A percentile compares a stretch with the other conserved stretches of the same genome.
Conservation (phyloP, 2,113 vertebrate species). For the Macaca nemestrina region DNA sequence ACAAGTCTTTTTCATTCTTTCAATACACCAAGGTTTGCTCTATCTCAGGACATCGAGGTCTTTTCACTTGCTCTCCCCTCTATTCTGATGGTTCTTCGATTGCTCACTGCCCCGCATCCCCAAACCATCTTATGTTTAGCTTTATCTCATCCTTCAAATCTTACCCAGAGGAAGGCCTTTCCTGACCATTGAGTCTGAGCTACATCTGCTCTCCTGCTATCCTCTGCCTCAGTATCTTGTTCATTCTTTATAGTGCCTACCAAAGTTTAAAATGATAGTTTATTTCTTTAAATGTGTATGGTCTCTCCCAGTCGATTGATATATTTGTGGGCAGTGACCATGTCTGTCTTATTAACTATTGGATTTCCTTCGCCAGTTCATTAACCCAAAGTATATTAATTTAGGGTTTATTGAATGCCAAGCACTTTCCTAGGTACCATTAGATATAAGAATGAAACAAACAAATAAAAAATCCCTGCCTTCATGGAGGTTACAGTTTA, state of each 20-base stretch:
- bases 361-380: background rate
- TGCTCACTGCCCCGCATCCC: rapidly evolving
- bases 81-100: background rate
- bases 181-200: background rate
- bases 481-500: background rate
- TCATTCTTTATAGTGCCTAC: background rate
- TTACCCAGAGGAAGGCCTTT: background rate
- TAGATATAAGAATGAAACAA: background rate
- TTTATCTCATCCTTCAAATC: background rate
- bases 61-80: background rate
- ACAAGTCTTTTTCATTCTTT: background rate
- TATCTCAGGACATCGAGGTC: background rate
- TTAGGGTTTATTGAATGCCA: background rate
- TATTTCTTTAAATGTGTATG: background rate
- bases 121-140: background rate
- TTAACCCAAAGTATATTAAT: background rate
- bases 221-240: background rate
- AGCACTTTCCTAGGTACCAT: background rate
- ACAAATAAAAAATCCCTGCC: background rate
- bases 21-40: background rate
- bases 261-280: background rate
- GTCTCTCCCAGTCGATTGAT: background rate
- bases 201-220: background rate
- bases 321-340: background rate
- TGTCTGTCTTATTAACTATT: background rate